Evolutionary conservation across 1,140 invertebrate genomes (phyloP), one percentile per base, ranked within the genome.

Genomic region (Drosophila sp.): DNA sequence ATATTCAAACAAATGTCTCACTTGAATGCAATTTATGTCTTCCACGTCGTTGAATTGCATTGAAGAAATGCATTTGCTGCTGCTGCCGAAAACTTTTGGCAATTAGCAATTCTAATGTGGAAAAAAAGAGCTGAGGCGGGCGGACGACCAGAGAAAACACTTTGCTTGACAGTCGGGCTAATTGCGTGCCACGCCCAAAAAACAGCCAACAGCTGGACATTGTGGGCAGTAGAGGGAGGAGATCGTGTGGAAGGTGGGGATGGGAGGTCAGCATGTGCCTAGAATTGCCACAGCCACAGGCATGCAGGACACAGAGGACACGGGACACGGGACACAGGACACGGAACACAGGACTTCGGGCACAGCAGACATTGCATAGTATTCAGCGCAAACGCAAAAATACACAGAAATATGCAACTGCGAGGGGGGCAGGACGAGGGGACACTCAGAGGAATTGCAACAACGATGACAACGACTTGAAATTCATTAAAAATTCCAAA

Each of bases 61-160:
- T 86, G 58, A 81, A 86, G 74, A 81, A 86, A 80, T 77, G 79
- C 72, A 25, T 27, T 25, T 51, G 45, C 32, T 80, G 72, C 53
- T 71, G 66, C 70, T 80, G 74, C 41, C 43, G 63, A 41, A 84
- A 86, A 86, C 66, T 86, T 86, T 81, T 78, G 54, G 78, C 81
- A 86, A 86, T 86, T 86, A 86, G 81, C 81, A 86, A 86, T 86
- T 86, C 81, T 87, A 86, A 86, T 86, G 81, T 73, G 43, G 51
- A 75, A 80, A 80, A 58, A 61, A 69, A 13, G n/a, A 66, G 50
- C 11, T 36, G 58, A 27, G 43, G 11, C n/a, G 32, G 14, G n/a
- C 40, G 57, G 7, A 11, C 36, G 29, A 14, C 21, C 40, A 13
- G 51, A 41, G 59, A 87, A 87, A 87, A 86, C 82, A 86, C 81